phyloP scores from a whole-genome alignment of 2,888 invertebrate genomes.

The Campaea margaritaria region DNA sequence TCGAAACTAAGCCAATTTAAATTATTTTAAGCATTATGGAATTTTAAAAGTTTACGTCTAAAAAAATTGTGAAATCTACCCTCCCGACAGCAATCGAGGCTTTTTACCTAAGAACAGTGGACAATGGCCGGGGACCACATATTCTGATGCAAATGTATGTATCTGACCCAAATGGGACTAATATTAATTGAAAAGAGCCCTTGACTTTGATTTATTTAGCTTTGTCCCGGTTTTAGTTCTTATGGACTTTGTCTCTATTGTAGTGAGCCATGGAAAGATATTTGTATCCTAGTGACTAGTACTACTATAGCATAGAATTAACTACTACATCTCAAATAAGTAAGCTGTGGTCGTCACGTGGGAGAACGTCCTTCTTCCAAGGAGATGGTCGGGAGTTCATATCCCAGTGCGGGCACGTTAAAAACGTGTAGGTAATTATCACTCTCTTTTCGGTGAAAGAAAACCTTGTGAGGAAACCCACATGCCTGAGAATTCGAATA shows the following conservation, averaged over 20 bases:
- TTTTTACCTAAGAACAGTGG: conserved; percentile 31
- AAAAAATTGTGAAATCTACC: conserved; percentile 15
- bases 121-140: conserved; percentile 21
- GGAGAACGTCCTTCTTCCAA: too few species aligned
- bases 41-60: not conserved
- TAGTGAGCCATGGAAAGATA: not conserved
- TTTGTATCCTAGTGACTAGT: conserved; percentile 2
- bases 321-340: too few species aligned
- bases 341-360: too few species aligned
- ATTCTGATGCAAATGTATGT: conserved; percentile 30
- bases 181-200: conserved; percentile 45
- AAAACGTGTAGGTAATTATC: too few species aligned
- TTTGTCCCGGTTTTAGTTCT: not conserved
- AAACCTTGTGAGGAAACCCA: too few species aligned
- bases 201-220: conserved; percentile 45
- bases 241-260: not conserved
- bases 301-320: not conserved
- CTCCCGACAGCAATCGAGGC: conserved; percentile 3
- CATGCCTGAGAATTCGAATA: too few species aligned
- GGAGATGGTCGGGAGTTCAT: too few species aligned
- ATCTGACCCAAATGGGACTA: conserved; percentile 32
- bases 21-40: not conserved
- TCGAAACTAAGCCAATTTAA: not conserved
- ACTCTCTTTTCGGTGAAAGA: too few species aligned
- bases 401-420: too few species aligned